Evolutionary conservation across 2,888 invertebrate genomes (phyloP).

Genomic region (Ennomos quercinarius): DNA sequence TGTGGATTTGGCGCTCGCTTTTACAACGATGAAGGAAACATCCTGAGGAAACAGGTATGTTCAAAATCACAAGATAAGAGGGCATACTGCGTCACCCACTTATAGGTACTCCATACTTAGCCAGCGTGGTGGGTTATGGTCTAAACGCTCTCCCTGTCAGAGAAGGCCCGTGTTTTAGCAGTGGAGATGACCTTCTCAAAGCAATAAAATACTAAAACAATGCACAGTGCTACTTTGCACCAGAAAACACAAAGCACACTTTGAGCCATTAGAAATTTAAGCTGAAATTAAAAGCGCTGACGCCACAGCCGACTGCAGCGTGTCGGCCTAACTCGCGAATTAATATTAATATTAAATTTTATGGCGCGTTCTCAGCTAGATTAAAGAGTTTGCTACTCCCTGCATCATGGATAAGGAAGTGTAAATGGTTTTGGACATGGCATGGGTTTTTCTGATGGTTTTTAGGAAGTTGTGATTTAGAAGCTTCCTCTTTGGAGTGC

Average conservation of each 20-base stretch:
- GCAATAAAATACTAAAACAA: neutral
- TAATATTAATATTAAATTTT: slow-evolving; percentile 63
- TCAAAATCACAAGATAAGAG: too few species aligned
- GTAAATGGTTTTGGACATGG: too few species aligned
- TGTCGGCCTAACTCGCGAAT: slow-evolving; percentile 49
- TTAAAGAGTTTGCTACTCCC: slow-evolving; percentile 49
- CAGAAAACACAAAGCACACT: slow-evolving; percentile 5
- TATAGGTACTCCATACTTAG: too few species aligned
- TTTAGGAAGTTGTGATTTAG: neutral
- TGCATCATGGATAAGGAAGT: slow-evolving; percentile 23
- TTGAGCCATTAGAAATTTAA: slow-evolving; percentile 5
- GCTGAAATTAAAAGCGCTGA: slow-evolving; percentile 13
- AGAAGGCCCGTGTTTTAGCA: too few species aligned
- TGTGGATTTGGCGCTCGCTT: too few species aligned
- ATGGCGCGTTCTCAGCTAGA: slow-evolving; percentile 54
- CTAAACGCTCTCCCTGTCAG: too few species aligned
- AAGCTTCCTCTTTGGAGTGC: too few species aligned
- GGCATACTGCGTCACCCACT: too few species aligned
- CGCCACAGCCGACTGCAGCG: slow-evolving; percentile 17
- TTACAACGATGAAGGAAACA: too few species aligned
- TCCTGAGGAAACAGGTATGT: too few species aligned
- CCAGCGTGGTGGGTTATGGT: too few species aligned
- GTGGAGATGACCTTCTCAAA: neutral
- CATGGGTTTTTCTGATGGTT: neutral
- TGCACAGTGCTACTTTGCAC: neutral